phyloP scores from a whole-genome alignment of 35 echinoderm and acorn worm species.

The Heliocidaris tuberculata region DNA sequence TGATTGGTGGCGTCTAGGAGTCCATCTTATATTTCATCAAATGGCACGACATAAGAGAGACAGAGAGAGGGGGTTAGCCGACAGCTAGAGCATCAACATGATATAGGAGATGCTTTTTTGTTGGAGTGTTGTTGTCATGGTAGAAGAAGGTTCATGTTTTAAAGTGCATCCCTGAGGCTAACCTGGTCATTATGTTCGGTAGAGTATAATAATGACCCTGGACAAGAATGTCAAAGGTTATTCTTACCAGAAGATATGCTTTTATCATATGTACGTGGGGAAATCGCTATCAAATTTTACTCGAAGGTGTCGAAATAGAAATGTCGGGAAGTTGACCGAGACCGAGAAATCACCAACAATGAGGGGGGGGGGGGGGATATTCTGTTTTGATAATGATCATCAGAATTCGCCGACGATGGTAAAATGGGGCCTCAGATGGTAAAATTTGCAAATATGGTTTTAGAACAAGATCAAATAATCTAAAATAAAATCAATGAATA shows the following conservation, averaged over 20 bases:
- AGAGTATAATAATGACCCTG: background rate
- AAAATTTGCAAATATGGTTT: no score
- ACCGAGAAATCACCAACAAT: background rate
- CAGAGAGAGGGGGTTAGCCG: background rate
- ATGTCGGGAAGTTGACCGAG: no score
- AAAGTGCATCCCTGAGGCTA: background rate
- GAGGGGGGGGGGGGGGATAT: no score
- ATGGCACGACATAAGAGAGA: background rate
- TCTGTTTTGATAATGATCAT: no score
- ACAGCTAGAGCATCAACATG: background rate
- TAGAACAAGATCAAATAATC: no score
- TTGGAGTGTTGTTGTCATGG: background rate
- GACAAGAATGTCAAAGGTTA: background rate
- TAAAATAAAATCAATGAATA: no score
- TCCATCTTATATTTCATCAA: background rate
- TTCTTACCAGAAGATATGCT: background rate
- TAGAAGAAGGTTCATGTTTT: background rate
- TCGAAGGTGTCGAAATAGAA: background rate
- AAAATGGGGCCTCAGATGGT: no score
- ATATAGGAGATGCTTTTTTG: background rate
- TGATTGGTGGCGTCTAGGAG: background rate
- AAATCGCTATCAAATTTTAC: background rate
- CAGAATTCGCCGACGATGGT: no score
- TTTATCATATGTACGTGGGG: background rate
- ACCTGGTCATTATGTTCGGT: background rate